Conservation (phyloP, 2,797 vertebrate species). For the Morelia viridis region DNA sequence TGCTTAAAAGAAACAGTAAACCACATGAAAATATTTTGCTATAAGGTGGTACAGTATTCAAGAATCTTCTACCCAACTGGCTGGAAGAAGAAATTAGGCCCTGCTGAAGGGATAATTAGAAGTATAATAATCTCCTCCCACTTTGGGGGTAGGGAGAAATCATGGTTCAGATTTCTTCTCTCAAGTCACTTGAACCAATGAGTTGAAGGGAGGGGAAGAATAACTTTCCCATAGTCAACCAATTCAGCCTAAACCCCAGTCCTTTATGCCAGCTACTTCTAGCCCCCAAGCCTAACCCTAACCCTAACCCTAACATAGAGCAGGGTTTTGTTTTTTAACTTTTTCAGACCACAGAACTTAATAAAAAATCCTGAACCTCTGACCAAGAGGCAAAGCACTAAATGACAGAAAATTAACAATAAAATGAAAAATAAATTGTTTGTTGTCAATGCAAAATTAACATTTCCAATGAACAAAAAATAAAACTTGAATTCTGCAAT, state of each 20-base stretch:
- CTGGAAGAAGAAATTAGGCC: background rate
- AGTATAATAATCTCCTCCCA: background rate
- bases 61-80: background rate
- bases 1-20: background rate
- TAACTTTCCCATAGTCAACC: background rate
- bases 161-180: background rate
- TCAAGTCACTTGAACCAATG: background rate
- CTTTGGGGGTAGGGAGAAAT: background rate
- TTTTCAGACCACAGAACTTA: background rate
- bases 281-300: background rate
- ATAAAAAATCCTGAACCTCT: background rate
- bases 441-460: background rate
- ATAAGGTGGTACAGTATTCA: background rate
- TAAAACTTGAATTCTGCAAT: background rate
- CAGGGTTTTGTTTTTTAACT: background rate
- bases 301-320: background rate
- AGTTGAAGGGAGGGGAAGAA: background rate
- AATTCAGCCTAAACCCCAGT: background rate
- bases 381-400: background rate
- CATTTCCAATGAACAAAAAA: background rate
- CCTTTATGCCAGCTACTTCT: background rate
- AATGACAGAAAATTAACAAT: background rate
- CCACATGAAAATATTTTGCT: background rate
- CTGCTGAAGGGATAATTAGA: background rate
- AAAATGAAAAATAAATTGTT: background rate